phyloP scores from a whole-genome alignment of 2,797 vertebrate species.

The Takifugu ocellatus region DNA sequence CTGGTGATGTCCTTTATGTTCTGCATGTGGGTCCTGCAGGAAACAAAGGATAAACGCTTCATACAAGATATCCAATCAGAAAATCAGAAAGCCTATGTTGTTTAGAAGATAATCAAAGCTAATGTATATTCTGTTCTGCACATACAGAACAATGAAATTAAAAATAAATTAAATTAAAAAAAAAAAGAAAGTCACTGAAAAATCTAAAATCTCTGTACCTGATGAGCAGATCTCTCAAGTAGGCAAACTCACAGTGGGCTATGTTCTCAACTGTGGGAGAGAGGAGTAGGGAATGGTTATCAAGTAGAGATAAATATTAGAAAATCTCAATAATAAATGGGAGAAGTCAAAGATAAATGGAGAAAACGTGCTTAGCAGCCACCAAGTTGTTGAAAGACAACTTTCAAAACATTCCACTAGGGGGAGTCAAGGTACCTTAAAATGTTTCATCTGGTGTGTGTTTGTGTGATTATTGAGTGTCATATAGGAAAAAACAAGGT shows the following conservation, averaged over 20 bases:
- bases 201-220: conserved; percentile 74
- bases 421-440: conserved; percentile 25
- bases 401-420: conserved; percentile 42
- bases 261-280: conserved; percentile 90
- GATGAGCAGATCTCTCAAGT: conserved; percentile 96
- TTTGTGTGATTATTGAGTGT: not conserved
- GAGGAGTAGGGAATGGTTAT: conserved; percentile 7
- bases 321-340: too few species aligned
- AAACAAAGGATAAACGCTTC: not conserved
- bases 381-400: not conserved
- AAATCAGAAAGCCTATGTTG: too few species aligned
- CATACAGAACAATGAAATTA: not conserved
- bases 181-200: not conserved
- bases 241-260: conserved; percentile 97
- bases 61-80: too few species aligned
- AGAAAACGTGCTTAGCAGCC: not conserved
- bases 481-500: not conserved
- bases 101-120: too few species aligned
- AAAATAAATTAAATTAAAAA: not conserved
- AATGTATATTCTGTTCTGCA: too few species aligned
- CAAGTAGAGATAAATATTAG: not conserved
- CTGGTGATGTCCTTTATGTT: conserved; percentile 99
- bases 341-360: not conserved
- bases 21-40: conserved; percentile 93
- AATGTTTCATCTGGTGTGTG: too few species aligned